Base-by-base conservation (phyloP, 2,888 invertebrate genomes). In the Chalcis sispes region DNA sequence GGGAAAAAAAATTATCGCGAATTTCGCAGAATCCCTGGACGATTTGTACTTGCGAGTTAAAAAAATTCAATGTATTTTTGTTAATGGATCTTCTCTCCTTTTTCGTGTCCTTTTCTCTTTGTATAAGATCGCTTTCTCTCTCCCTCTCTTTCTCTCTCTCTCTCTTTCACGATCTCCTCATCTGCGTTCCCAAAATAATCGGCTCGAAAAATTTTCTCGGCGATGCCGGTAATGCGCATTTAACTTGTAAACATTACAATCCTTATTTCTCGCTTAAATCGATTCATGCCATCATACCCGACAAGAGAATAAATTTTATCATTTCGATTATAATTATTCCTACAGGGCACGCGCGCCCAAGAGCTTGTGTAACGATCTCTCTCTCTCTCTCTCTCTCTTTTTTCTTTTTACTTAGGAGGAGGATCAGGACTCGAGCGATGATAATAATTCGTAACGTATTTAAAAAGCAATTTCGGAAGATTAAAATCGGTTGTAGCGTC, bases 191-290 rank as follows among this genome's bases (percentile, higher is more conserved):
- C 48, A 36, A 62, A 77, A 69, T 77, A 36, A 15, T 65, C 32
- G 62, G 56, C 42, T 20, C 48, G 64, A 61, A 75, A 58, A 56
- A 52, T 72, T 27, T 23, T 48, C 20, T 18, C 71, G 54, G 40
- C 3, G 2, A 32, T 48, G 62, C 10, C 23, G 18, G 13, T 18
- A 27, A 72, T 56, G 56, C 32, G 46, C 61, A 54, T 69, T 62
- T 32, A 61, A 42, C 61, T 64, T 76, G 75, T 72, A 73, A 79
- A 76, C 77, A 77, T 78, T 75, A 58, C 27, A 54, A 36, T 69
- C 61, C 32, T 67, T 54, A 62, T 54, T 61, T 67, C 40, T 42
- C 54, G 66, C 29, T 42, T 61, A 48, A 56, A 3, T 5, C 50
- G 52, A 42, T 61, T 10, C 25, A 2, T n/a, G n/a, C n/a, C n/a